Base-by-base conservation (phyloP, 2,113 vertebrate genomes). In the Scortum barcoo region DNA sequence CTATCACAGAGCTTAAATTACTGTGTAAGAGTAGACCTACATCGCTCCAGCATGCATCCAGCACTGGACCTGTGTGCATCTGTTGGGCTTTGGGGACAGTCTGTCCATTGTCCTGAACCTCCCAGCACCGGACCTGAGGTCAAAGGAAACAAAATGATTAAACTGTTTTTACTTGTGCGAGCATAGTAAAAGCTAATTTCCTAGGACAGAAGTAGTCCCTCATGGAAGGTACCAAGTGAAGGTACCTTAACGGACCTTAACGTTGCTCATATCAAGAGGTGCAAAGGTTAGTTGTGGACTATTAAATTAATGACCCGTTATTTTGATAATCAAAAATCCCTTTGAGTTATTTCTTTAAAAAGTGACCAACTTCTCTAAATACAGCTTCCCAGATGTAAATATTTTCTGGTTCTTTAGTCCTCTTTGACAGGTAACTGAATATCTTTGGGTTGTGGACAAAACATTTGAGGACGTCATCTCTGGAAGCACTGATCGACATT, bases 1-100 rank as follows among this genome's bases (percentile, higher is more conserved):
- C 56, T 19, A 22, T 51, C 57, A n/a, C 33, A 51, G 33, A 26
- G 53, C 9, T 75, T 36, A 17, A 9, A 46, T 22, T 1, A 28
- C 8, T 44, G 10, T 24, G 20, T 44, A 22, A 44, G 22, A 20
- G 26, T 58, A 73, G 16, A 94, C 97, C 24, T 95, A 99, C 98
- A 76, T 99, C 99, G 66, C 99, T 99, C 99, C 98, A 99, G 91
- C 99, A 99, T 61, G 95, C 96, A 70, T 97, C 99, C 0, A 99
- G 92, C 3, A 99, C 98, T 0, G 99, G 98, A 19, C 98, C 98
- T 0, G 98, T 97, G 93, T 99, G 98, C 97, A 98, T 99, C 93
- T 99, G 98, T 91, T 99, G 99, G 76, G 99, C 99, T 93, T 99
- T 99, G 0, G 99, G 99, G 79, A 99, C 98, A 4, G 98, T 99